Conservation (phyloP, 2,113 vertebrate species). For the Abramis brama region DNA sequence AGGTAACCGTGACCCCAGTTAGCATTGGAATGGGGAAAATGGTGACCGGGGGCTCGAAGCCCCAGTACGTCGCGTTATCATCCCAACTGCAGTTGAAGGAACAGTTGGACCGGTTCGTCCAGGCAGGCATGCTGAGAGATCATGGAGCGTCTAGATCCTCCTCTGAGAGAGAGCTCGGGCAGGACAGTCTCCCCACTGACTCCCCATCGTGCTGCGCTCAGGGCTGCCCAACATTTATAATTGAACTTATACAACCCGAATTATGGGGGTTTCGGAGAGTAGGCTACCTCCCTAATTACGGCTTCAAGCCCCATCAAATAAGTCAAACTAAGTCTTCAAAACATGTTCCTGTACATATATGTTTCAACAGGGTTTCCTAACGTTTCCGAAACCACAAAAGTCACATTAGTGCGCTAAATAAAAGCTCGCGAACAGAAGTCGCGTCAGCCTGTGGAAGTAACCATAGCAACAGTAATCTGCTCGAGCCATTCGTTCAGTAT, state of each 20-base stretch:
- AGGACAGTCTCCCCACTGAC: slow-evolving; percentile 26
- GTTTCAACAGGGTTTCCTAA: background rate
- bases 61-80: slow-evolving; percentile 66
- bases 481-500: background rate
- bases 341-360: background rate
- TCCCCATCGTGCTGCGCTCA: slow-evolving; percentile 52
- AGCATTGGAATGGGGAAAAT: slow-evolving; percentile 89
- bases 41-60: slow-evolving; percentile 66
- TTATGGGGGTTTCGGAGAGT: background rate
- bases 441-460: background rate
- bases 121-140: slow-evolving; percentile 79
- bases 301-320: background rate
- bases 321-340: background rate
- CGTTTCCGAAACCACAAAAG: background rate
- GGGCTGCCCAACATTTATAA: slow-evolving; percentile 7
- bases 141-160: slow-evolving; percentile 51
- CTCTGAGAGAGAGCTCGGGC: slow-evolving; percentile 55
- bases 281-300: background rate
- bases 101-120: slow-evolving; percentile 70
- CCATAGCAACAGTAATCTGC: background rate
- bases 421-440: background rate
- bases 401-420: background rate
- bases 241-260: slow-evolving; percentile 3
- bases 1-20: slow-evolving; percentile 84
- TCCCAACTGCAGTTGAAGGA: slow-evolving; percentile 75